These are phyloP conservation scores for Eonycteris spelaea DNA, from an alignment of 2,113 vertebrate species.

Conservation along the genomic window DNA sequence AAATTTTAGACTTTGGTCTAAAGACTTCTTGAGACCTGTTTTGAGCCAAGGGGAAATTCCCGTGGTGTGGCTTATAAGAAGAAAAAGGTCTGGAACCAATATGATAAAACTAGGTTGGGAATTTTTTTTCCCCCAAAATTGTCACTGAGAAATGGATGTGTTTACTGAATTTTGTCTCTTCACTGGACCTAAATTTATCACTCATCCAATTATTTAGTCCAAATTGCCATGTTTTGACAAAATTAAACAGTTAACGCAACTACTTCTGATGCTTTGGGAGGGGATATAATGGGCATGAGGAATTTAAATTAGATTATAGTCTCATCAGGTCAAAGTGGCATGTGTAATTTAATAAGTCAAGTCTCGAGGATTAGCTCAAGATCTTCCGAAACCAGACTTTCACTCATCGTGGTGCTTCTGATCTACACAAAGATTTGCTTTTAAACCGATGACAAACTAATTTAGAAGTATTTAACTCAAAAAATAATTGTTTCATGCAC, in stretches of 20 bases:
- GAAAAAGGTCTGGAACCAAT: background rate
- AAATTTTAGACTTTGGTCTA: background rate
- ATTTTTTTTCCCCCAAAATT: background rate
- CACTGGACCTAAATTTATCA: background rate
- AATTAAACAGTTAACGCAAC: background rate
- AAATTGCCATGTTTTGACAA: background rate
- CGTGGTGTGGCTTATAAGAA: background rate
- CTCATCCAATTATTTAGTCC: background rate
- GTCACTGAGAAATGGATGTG: background rate
- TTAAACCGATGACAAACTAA: background rate
- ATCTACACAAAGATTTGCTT: background rate
- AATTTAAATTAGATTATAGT: background rate
- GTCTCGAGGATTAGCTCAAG: background rate
- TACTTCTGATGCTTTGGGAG: background rate
- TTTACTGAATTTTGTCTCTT: background rate
- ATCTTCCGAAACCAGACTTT: background rate
- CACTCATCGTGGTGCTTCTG: background rate
- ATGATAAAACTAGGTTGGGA: background rate
- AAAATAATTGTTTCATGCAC: background rate
- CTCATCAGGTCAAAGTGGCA: background rate
- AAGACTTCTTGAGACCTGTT: background rate
- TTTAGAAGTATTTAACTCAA: background rate
- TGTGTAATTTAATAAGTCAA: background rate
- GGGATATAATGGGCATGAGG: background rate
- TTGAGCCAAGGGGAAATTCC: background rate